phyloP scores from a whole-genome alignment of 2,113 vertebrate genomes.

The Podarcis muralis region DNA sequence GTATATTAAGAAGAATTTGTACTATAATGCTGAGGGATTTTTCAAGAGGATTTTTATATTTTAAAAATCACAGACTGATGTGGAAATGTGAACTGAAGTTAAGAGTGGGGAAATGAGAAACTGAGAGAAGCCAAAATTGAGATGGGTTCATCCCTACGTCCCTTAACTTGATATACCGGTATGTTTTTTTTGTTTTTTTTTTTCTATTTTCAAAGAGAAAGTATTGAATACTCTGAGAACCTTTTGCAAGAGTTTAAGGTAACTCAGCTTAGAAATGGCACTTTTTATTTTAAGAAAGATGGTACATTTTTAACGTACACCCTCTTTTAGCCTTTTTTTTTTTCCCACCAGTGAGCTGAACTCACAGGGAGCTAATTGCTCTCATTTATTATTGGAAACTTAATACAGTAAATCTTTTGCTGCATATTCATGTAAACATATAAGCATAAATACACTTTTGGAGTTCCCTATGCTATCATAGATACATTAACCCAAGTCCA shows the following conservation, averaged over 20 bases:
- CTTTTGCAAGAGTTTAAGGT: not conserved
- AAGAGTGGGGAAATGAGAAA: too few relatives aligned
- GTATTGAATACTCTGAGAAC: not conserved
- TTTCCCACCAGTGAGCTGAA: not conserved
- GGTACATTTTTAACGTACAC: not conserved
- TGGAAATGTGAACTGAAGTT: too few relatives aligned
- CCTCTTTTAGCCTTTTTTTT: not conserved
- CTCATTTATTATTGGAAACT: slow-evolving; percentile 38
- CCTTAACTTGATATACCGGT: not conserved
- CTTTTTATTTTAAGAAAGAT: not conserved
- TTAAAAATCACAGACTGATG: too few relatives aligned
- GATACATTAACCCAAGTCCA: slow-evolving; percentile 33
- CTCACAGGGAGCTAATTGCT: slow-evolving; percentile 32
- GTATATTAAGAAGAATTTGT: too few relatives aligned
- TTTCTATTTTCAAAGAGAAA: not conserved
- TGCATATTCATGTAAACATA: slow-evolving; percentile 24
- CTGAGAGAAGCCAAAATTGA: too few relatives aligned
- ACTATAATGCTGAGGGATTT: too few relatives aligned
- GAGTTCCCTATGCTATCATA: slow-evolving; percentile 15
- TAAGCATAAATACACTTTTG: slow-evolving; percentile 35
- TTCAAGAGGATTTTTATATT: too few relatives aligned
- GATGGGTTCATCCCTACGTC: too few relatives aligned
- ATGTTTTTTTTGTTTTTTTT: too few relatives aligned
- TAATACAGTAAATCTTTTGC: slow-evolving; percentile 35
- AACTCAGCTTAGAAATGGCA: not conserved